Conservation (phyloP, 2,888 invertebrate genomes). For the Blastobasis lacticolella region DNA sequence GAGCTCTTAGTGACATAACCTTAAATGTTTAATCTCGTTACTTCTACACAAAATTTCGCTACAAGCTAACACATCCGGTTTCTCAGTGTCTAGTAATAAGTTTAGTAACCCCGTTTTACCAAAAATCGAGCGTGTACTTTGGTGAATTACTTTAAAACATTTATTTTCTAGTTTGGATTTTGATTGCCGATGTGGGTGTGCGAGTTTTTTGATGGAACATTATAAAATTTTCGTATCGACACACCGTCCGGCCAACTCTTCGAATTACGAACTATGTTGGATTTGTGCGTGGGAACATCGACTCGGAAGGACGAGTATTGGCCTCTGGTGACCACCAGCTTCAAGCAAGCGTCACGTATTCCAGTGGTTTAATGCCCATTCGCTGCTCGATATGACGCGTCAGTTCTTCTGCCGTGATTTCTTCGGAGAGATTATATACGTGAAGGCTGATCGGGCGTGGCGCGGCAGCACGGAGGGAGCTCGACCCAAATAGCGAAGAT, state of each 20-base stretch:
- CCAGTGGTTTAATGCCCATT: too few relatives aligned
- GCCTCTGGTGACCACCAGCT: too few relatives aligned
- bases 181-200: background rate
- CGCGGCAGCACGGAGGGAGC: too few relatives aligned
- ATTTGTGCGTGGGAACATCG: background rate
- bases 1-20: background rate
- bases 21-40: background rate
- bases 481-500: too few relatives aligned
- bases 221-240: background rate
- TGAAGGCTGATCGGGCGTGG: too few relatives aligned
- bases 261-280: background rate
- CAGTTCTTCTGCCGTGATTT: too few relatives aligned
- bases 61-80: background rate
- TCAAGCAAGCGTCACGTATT: too few relatives aligned
- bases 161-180: background rate
- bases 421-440: too few relatives aligned
- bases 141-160: background rate
- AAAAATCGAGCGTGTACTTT: background rate
- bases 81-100: background rate
- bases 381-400: too few relatives aligned
- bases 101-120: background rate
- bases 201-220: background rate
- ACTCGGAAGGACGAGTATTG: too few relatives aligned
- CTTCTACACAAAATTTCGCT: background rate
- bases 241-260: background rate